A percentile compares a stretch with the other conserved stretches of the same genome.
Conservation (phyloP, 2,797 vertebrate genomes). For the Falco naumanni region DNA sequence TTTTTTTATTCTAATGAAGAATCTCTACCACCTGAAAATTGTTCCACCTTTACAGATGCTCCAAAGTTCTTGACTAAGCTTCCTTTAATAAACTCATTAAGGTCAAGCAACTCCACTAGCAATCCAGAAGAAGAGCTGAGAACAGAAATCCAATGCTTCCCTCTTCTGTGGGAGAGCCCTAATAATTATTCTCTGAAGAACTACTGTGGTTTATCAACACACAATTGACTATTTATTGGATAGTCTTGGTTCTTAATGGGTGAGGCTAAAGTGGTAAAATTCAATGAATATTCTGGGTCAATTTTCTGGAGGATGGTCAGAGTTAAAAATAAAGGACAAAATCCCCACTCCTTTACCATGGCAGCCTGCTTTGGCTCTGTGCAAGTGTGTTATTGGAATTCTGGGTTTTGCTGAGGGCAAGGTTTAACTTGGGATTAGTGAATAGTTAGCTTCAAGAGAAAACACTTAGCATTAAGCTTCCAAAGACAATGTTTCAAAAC, state of each 20-base stretch:
- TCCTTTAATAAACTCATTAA: neutral
- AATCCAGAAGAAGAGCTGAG: neutral
- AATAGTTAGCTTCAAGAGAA: neutral
- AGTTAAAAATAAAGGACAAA: neutral
- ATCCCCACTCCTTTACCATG: neutral
- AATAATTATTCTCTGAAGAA: neutral
- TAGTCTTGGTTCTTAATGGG: neutral
- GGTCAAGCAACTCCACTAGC: neutral
- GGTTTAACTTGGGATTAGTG: neutral
- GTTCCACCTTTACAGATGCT: neutral
- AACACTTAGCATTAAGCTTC: neutral
- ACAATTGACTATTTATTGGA: neutral
- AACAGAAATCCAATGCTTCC: neutral
- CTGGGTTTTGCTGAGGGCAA: neutral
- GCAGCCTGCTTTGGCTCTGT: neutral
- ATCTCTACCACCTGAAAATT: neutral
- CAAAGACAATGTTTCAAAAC: neutral
- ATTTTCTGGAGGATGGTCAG: neutral
- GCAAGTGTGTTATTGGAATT: neutral
- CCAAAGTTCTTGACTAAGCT: neutral
- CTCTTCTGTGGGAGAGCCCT: accelerated
- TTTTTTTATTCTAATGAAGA: neutral
- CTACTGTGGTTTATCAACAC: neutral
- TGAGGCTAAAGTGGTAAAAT: neutral
- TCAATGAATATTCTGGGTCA: neutral